Evolutionary conservation across 1,140 invertebrate species (phyloP).

Genomic region (Episyrphus balteatus): DNA sequence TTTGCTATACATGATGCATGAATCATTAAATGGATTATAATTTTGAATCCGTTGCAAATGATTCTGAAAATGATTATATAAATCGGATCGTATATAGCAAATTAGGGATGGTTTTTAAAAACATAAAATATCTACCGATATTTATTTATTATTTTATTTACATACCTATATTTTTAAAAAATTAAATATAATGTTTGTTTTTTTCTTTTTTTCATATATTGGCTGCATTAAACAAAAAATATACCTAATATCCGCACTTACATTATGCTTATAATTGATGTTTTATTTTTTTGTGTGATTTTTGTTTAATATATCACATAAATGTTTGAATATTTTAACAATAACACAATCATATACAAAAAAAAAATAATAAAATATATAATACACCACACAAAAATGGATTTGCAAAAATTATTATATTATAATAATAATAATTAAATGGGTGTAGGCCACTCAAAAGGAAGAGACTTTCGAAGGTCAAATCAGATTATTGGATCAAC

Average conservation of each 20-base stretch:
- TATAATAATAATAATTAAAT: slow-evolving; percentile 13
- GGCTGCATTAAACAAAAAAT: slow-evolving; percentile 1
- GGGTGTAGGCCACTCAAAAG: slow-evolving; percentile 84
- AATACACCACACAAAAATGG: too few species aligned
- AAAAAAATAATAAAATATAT: too few species aligned
- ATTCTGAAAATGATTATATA: too few species aligned
- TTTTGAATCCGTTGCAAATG: too few species aligned
- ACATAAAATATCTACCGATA: slow-evolving; percentile 37
- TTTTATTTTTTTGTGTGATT: slow-evolving; percentile 18
- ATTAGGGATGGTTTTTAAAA: background rate
- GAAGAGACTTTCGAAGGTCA: slow-evolving; percentile 92
- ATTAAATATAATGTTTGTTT: slow-evolving; percentile 9
- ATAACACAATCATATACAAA: too few species aligned
- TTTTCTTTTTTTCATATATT: slow-evolving; percentile 8
- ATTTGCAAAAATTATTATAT: background rate
- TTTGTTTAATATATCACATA: slow-evolving; percentile 9
- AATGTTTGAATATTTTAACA: slow-evolving; percentile 5
- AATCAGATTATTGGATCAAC: slow-evolving; percentile 81
- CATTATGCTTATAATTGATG: slow-evolving; percentile 1
- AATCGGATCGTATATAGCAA: too few species aligned
- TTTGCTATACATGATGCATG: too few species aligned
- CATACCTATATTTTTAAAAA: slow-evolving; percentile 5
- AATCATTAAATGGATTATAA: too few species aligned
- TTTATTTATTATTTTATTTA: slow-evolving; percentile 2
- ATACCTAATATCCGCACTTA: slow-evolving; percentile 1